These are phyloP conservation scores for Gymnosoma rotundatum DNA, from an alignment of 2,888 invertebrate genomes.

Conservation along the genomic window DNA sequence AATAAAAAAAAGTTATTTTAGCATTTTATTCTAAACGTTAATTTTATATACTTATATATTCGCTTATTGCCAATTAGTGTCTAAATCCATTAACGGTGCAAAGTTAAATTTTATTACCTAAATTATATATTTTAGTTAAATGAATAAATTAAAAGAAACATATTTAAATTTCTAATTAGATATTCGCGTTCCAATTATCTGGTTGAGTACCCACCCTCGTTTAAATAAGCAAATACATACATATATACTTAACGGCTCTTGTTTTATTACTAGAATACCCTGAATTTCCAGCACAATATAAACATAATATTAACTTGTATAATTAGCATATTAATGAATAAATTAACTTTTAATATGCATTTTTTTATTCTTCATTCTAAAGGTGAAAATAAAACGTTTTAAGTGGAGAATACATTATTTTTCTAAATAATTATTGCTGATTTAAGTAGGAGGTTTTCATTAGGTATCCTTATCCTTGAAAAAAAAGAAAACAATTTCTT, in stretches of 20 bases:
- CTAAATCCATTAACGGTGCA: no score
- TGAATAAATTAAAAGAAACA: no score
- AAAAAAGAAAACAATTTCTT: no score
- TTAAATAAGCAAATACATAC: no score
- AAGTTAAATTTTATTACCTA: no score
- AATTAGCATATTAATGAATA: constrained; percentile 61
- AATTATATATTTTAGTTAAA: no score
- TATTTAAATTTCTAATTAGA: no score
- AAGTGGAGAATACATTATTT: constrained; percentile 18
- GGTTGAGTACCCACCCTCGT: background rate
- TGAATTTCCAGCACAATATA: constrained; percentile 18
- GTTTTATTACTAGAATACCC: constrained; percentile 7
- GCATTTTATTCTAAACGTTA: no score
- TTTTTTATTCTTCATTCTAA: background rate
- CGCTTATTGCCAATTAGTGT: no score
- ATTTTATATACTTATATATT: no score
- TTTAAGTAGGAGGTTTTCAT: background rate
- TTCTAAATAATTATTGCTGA: constrained; percentile 3
- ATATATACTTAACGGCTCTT: constrained; percentile 13
- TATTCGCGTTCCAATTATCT: no score
- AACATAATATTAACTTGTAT: constrained; percentile 15
- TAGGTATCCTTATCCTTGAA: background rate
- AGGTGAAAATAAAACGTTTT: constrained; percentile 33
- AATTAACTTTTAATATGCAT: background rate
- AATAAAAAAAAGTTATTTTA: no score